Conservation (phyloP, 1,140 invertebrate genomes). For the Leptoteleia sp. region DNA sequence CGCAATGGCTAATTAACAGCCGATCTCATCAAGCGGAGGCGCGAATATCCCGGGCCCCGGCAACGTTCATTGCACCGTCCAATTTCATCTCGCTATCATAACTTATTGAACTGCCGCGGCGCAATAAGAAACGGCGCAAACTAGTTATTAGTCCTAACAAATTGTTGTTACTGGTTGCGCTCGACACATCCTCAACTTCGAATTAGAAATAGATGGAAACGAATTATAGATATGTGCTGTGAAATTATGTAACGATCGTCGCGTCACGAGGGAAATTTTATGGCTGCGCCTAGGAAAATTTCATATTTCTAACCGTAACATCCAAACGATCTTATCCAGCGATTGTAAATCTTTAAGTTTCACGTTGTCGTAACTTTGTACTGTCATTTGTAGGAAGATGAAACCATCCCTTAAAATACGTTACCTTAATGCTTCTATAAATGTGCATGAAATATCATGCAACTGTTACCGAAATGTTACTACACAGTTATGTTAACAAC, state of each 20-base stretch:
- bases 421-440: no score
- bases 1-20: slow-evolving; percentile 65
- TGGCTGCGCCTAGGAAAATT: no score
- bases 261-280: neutral
- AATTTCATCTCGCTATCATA: slow-evolving; percentile 74
- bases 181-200: slow-evolving; percentile 18
- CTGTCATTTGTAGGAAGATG: no score
- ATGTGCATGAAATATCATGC: no score
- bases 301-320: no score
- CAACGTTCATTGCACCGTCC: slow-evolving; percentile 65
- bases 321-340: no score
- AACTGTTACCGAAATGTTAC: no score
- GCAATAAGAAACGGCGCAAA: slow-evolving; percentile 70
- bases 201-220: neutral
- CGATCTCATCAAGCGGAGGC: slow-evolving; percentile 64
- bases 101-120: slow-evolving; percentile 67
- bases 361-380: no score
- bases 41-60: slow-evolving; percentile 44
- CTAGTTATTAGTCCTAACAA: slow-evolving; percentile 63
- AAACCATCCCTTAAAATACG: no score
- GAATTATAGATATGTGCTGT: neutral
- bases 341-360: no score
- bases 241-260: slow-evolving; percentile 39
- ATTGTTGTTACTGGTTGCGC: slow-evolving; percentile 55
- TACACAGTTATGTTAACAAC: no score